Evolutionary conservation across 1,140 invertebrate genomes (phyloP).

Genomic region (Leptonema lineaticorne): DNA sequence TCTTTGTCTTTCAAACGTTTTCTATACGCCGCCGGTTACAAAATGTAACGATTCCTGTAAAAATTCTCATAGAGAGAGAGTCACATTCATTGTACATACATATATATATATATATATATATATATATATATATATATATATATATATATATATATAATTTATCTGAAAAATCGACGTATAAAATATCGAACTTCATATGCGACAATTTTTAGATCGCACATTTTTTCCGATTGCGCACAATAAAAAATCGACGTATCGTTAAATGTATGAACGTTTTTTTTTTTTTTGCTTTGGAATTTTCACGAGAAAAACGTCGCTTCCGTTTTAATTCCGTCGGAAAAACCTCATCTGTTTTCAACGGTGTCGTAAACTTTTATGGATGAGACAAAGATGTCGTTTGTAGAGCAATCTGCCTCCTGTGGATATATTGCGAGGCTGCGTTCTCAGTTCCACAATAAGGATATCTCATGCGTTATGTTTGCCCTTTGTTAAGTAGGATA

Average conservation of each 20-base stretch:
- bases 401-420: constrained; percentile 20
- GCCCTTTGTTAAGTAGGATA: too few species aligned
- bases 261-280: background rate
- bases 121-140: background rate
- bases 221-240: background rate
- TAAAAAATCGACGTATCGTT: background rate
- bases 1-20: too few species aligned
- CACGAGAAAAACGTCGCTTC: background rate
- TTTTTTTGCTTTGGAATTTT: background rate
- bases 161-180: too few species aligned
- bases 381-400: constrained; percentile 11
- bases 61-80: too few species aligned
- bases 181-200: too few species aligned
- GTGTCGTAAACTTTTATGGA: constrained; percentile 30
- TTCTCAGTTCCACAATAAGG: too few species aligned
- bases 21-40: too few species aligned
- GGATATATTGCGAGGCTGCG: constrained; percentile 12
- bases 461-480: too few species aligned
- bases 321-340: constrained; percentile 16
- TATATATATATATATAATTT: background rate
- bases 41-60: too few species aligned
- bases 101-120: background rate
- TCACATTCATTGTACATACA: background rate
- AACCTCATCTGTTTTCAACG: constrained; percentile 3
- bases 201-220: too few species aligned